Conservation (phyloP, 2,113 vertebrate genomes). For the Coptodon bakossiorum region DNA sequence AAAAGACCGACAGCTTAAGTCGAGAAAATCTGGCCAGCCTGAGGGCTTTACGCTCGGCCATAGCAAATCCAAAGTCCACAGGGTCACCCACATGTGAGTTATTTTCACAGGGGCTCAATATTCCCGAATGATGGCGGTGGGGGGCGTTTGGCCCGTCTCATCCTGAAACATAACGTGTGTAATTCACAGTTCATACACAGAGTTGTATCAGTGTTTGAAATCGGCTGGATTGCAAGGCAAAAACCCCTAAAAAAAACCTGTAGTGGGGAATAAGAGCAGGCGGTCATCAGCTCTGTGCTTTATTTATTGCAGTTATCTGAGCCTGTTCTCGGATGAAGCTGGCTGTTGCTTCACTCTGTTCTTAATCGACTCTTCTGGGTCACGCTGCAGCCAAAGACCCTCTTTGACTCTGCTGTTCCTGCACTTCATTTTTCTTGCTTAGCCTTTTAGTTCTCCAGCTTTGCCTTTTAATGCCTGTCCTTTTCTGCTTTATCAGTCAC, state of each 20-base stretch:
- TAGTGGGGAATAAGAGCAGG: conserved; percentile 31
- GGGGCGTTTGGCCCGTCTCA: background rate
- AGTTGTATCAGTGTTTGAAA: conserved; percentile 31
- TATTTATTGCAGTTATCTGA: conserved; percentile 62
- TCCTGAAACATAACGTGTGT: conserved; percentile 27
- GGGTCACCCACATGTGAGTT: conserved; percentile 54
- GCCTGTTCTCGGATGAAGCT: conserved; percentile 2
- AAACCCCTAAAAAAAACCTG: conserved; percentile 20
- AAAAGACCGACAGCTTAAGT: conserved; percentile 40
- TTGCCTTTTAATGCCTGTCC: background rate
- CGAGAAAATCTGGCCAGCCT: conserved; percentile 25
- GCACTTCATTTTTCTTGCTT: conserved; percentile 46
- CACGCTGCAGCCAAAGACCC: conserved; percentile 44
- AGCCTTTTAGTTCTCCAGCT: background rate
- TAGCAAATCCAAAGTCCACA: conserved; percentile 32
- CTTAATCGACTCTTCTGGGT: conserved; percentile 37
- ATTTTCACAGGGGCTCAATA: conserved; percentile 43
- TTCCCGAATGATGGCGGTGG: background rate
- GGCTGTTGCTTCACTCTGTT: conserved; percentile 52
- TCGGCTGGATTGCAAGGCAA: conserved; percentile 8
- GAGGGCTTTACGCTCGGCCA: conserved; percentile 23
- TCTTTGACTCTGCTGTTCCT: conserved; percentile 25
- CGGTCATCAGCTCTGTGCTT: conserved; percentile 31
- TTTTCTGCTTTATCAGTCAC: background rate
- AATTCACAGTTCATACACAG: conserved; percentile 28